These are phyloP conservation scores for Camarhynchus parvulus DNA, from an alignment of 2,113 vertebrate species.

Conservation along the genomic window DNA sequence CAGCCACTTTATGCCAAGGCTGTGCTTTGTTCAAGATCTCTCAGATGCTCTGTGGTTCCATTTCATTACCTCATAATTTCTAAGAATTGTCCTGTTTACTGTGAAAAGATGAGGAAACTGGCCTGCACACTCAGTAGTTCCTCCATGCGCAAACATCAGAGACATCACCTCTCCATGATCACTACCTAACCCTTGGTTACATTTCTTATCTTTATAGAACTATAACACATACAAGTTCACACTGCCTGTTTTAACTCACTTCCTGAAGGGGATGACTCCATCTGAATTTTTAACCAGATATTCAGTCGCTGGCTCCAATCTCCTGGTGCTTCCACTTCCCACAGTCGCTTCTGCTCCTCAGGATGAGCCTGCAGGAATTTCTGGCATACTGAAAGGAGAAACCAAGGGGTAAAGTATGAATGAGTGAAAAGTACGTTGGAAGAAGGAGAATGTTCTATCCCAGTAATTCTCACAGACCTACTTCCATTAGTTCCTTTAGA, in stretches of 20 bases:
- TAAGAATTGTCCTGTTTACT: slow-evolving; percentile 32
- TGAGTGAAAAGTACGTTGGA: neutral
- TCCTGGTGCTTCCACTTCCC: slow-evolving; percentile 89
- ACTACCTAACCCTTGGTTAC: neutral
- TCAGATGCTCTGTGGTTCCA: neutral
- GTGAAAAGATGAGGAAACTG: neutral
- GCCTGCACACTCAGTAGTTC: neutral
- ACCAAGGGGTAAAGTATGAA: neutral
- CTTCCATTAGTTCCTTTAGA: neutral
- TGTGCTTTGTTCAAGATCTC: slow-evolving; percentile 20
- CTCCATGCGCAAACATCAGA: neutral
- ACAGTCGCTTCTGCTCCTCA: slow-evolving; percentile 80
- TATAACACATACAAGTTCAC: neutral
- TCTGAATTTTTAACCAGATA: slow-evolving; percentile 88
- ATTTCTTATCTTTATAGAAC: neutral
- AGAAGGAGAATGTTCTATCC: neutral
- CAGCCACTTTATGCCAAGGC: neutral
- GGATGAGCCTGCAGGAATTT: slow-evolving; percentile 79
- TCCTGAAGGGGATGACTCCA: slow-evolving; percentile 55
- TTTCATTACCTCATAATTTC: slow-evolving; percentile 44
- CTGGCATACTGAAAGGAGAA: slow-evolving; percentile 80
- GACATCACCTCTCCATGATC: neutral
- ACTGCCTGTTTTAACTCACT: slow-evolving; percentile 58
- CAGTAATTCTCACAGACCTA: neutral
- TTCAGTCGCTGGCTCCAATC: slow-evolving; percentile 85